Percentiles rank a stretch among this genome's conserved stretches.
phyloP scores from a whole-genome alignment of 2,797 vertebrate genomes.

The Champsocephalus esox region DNA sequence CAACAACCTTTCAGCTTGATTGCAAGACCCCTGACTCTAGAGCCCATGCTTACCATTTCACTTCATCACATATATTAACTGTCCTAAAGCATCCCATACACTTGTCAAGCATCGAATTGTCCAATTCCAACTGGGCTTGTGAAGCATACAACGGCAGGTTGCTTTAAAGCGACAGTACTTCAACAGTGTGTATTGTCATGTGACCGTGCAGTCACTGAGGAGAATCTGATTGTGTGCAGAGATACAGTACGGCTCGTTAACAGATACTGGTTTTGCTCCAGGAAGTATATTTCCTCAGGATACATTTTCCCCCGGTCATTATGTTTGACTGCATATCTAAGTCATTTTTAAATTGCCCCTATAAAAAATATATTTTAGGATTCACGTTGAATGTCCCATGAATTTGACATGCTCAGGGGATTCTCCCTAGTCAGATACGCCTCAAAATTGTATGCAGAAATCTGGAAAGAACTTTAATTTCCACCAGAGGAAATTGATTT shows the following conservation, averaged over 20 bases:
- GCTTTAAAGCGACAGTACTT: not conserved
- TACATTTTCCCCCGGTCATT: not conserved
- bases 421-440: not conserved
- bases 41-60: not conserved
- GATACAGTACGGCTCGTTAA: not conserved
- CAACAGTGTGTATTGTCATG: not conserved
- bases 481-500: slow-evolving; percentile 21
- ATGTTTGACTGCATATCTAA: not conserved
- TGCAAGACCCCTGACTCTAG: slow-evolving; percentile 17
- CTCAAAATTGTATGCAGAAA: not conserved
- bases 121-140: not conserved
- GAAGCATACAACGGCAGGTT: not conserved
- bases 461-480: slow-evolving; percentile 5
- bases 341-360: slow-evolving; percentile 1
- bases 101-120: slow-evolving; percentile 3
- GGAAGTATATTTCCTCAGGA: slow-evolving; percentile 9
- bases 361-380: not conserved
- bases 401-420: not conserved
- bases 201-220: slow-evolving; percentile 1
- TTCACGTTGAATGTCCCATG: not conserved
- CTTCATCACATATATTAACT: slow-evolving; percentile 20
- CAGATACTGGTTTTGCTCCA: not conserved
- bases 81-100: slow-evolving; percentile 11
- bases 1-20: slow-evolving; percentile 60
- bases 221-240: slow-evolving; percentile 5